A percentile compares a stretch with the other conserved stretches of the same genome.
phyloP scores from a whole-genome alignment of 2,797 vertebrate genomes.

The Tokudaia muenninki region DNA sequence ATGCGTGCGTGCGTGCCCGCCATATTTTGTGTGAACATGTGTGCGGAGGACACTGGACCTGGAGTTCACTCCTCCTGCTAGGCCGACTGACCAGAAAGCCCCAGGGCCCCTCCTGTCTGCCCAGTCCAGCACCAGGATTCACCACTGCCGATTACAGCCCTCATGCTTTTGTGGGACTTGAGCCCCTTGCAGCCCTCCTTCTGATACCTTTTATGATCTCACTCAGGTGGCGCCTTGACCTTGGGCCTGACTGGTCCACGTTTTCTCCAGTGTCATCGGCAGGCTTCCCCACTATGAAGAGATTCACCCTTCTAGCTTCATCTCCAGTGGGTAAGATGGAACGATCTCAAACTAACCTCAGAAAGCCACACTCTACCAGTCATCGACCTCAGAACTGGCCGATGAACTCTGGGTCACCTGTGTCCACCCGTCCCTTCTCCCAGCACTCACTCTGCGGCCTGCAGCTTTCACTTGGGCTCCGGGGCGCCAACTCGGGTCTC shows the following conservation, averaged over 20 bases:
- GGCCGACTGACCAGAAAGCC: background rate
- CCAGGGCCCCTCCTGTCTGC: background rate
- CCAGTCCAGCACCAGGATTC: too few relatives aligned
- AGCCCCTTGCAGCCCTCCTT: background rate
- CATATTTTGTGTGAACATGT: too few relatives aligned
- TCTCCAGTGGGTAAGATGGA: background rate
- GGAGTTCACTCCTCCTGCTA: background rate
- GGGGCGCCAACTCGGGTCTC: background rate
- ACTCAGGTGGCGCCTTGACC: background rate
- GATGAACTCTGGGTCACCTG: background rate
- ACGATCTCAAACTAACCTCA: background rate
- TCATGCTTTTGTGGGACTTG: background rate
- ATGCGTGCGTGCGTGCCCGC: background rate
- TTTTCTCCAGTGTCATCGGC: too few relatives aligned
- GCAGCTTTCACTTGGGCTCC: background rate
- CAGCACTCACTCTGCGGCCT: background rate
- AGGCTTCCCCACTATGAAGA: background rate
- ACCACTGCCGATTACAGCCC: too few relatives aligned
- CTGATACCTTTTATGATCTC: background rate
- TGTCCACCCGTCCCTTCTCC: too few relatives aligned
- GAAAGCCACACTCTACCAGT: background rate
- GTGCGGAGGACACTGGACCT: background rate
- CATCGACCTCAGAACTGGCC: background rate
- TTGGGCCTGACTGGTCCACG: background rate
- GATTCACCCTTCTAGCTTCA: background rate